phyloP scores from a whole-genome alignment of 2,888 invertebrate genomes.

The Tuberolachnus salignus region DNA sequence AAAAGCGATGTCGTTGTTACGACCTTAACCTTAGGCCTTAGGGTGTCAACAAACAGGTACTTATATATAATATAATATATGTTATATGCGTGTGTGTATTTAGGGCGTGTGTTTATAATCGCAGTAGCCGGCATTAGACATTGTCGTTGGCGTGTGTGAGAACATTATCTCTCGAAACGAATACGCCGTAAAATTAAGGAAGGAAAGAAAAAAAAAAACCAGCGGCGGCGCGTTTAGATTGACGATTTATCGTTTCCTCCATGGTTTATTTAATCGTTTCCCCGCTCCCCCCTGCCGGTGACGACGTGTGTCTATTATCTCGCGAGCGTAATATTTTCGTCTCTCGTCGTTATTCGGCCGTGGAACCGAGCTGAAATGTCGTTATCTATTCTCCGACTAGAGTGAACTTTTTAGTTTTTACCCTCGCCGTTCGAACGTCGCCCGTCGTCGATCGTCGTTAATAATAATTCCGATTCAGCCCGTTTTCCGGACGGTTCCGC shows the following conservation, averaged over 20 bases:
- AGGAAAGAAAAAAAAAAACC: neutral
- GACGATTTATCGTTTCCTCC: constrained; percentile 22
- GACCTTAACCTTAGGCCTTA: no score
- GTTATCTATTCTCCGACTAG: constrained; percentile 35
- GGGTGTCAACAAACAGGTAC: no score
- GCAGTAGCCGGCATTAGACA: no score
- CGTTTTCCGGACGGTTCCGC: neutral
- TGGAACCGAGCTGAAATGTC: constrained; percentile 28
- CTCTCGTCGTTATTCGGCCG: constrained; percentile 36
- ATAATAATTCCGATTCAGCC: neutral
- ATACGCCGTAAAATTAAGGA: neutral
- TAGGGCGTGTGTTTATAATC: no score
- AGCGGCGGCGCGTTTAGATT: no score
- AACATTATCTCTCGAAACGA: no score
- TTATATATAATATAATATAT: no score
- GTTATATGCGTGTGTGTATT: no score
- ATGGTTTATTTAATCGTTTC: constrained; percentile 26
- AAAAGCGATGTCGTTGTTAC: no score
- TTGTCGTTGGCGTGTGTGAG: no score
- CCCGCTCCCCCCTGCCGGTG: neutral
- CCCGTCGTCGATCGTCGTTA: constrained; percentile 1
- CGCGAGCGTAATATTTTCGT: constrained; percentile 5
- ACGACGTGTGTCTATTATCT: constrained; percentile 44
- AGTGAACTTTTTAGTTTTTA: constrained; percentile 15
- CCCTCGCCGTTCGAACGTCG: constrained; percentile 2